These are phyloP conservation scores for Zelostemma sp. DNA, from an alignment of 1,140 invertebrate species.

Conservation along the genomic window DNA sequence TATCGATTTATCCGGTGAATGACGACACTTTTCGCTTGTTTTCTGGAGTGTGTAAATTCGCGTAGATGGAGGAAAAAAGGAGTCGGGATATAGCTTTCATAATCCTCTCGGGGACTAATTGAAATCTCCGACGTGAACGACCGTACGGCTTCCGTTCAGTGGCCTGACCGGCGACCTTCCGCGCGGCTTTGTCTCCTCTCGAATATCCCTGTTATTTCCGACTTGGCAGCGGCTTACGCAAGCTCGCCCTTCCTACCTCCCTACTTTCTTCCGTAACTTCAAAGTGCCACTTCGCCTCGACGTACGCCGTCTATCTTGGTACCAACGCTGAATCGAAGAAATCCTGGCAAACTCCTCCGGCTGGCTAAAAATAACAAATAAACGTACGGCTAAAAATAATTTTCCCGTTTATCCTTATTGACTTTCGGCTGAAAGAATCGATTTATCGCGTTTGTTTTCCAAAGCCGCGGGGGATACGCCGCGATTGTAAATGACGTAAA, in stretches of 20 bases:
- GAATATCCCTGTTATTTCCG: conserved; percentile 27
- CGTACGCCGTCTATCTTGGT: neutral
- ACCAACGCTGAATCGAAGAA: neutral
- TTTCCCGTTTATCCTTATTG: too few relatives aligned
- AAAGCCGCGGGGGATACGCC: too few relatives aligned
- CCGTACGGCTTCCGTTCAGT: conserved; percentile 19
- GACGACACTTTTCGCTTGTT: too few relatives aligned
- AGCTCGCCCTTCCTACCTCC: conserved; percentile 3
- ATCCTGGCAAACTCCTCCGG: neutral
- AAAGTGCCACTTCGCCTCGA: neutral
- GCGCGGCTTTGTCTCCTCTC: conserved; percentile 32
- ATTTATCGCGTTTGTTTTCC: too few relatives aligned
- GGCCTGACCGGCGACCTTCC: conserved; percentile 30
- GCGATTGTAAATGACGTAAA: too few relatives aligned
- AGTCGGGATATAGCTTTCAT: neutral
- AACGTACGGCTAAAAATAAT: too few relatives aligned
- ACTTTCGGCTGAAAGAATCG: too few relatives aligned
- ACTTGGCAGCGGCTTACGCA: conserved; percentile 31
- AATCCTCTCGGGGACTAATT: neutral
- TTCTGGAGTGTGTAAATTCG: conserved; percentile 27
- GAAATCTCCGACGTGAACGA: conserved; percentile 20
- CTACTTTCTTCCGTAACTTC: neutral
- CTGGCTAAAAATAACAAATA: too few relatives aligned
- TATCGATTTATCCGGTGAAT: too few relatives aligned
- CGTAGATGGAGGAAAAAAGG: neutral